These are phyloP conservation scores for Anastatus disparis DNA, from an alignment of 1,140 invertebrate genomes.

Conservation along the genomic window DNA sequence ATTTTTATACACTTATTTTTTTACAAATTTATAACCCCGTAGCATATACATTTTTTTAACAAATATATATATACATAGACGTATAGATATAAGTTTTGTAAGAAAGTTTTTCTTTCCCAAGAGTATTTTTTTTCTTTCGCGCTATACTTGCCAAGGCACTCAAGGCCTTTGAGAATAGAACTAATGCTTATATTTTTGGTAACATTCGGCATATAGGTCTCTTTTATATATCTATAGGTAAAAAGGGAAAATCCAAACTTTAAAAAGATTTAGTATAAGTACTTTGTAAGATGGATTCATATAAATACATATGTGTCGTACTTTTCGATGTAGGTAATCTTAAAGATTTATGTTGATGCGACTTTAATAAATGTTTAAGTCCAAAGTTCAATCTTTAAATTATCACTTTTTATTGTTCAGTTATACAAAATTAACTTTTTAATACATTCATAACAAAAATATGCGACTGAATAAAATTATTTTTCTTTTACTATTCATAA, in stretches of 20 bases:
- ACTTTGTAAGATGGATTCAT: slow-evolving; percentile 5
- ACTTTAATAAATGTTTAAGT: too few species aligned
- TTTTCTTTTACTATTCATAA: too few species aligned
- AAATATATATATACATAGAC: too few species aligned
- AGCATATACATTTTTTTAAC: not conserved
- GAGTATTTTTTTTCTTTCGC: slow-evolving; percentile 21
- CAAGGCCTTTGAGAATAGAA: slow-evolving; percentile 37
- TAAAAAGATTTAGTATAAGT: slow-evolving; percentile 18
- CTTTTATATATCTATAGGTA: too few species aligned
- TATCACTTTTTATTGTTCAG: too few species aligned
- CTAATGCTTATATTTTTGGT: slow-evolving; percentile 37
- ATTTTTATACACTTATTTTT: not conserved
- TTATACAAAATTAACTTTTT: too few species aligned
- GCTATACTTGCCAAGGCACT: slow-evolving; percentile 22
- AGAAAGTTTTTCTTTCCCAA: slow-evolving; percentile 36
- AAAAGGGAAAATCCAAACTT: not conserved
- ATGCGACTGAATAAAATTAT: too few species aligned
- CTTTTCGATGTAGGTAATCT: not conserved
- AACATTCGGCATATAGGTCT: slow-evolving; percentile 4
- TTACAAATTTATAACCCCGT: not conserved
- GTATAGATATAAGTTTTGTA: slow-evolving; percentile 1
- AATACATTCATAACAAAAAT: too few species aligned
- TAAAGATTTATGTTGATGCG: too few species aligned
- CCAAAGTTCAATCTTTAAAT: too few species aligned
- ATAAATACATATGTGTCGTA: not conserved